phyloP scores from a whole-genome alignment of 2,888 invertebrate genomes.

The Pediacus dermestoides region DNA sequence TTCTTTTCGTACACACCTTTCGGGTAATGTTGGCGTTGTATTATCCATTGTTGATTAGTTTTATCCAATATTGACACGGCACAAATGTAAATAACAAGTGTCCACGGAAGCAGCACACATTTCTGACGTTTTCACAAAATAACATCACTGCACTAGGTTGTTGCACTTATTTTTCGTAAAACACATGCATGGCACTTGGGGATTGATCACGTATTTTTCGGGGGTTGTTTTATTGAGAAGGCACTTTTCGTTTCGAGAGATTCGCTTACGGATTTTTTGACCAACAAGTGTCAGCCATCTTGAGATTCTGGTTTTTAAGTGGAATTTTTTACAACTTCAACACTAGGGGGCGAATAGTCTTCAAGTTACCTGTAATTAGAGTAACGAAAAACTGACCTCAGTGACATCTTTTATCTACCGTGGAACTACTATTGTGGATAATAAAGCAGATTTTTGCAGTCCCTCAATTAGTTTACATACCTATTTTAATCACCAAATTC shows the following conservation, averaged over 20 bases:
- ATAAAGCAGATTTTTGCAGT: too few relatives aligned
- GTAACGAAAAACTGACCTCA: too few relatives aligned
- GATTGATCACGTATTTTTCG: background rate
- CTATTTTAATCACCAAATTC: too few relatives aligned
- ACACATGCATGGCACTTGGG: constrained; percentile 6
- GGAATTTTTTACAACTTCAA: too few relatives aligned
- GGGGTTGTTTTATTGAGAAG: constrained; percentile 23
- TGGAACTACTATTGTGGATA: too few relatives aligned
- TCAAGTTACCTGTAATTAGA: too few relatives aligned
- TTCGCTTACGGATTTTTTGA: constrained; percentile 38
- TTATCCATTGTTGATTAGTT: constrained; percentile 43
- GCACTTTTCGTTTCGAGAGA: constrained; percentile 37
- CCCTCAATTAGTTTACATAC: too few relatives aligned
- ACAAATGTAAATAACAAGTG: constrained; percentile 37
- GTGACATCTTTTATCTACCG: too few relatives aligned
- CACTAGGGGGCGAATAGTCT: too few relatives aligned
- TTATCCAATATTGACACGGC: constrained; percentile 37
- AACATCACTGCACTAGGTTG: constrained; percentile 34
- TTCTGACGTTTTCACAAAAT: constrained; percentile 36
- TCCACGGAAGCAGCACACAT: constrained; percentile 43
- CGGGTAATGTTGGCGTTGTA: constrained; percentile 32
- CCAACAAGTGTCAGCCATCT: constrained; percentile 52
- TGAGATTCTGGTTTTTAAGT: constrained; percentile 27
- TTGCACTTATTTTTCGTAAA: too few relatives aligned
- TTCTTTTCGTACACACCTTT: constrained; percentile 34